Evolutionary conservation across 2,113 vertebrate genomes (phyloP).

Genomic region (Saimiri boliviensis): DNA sequence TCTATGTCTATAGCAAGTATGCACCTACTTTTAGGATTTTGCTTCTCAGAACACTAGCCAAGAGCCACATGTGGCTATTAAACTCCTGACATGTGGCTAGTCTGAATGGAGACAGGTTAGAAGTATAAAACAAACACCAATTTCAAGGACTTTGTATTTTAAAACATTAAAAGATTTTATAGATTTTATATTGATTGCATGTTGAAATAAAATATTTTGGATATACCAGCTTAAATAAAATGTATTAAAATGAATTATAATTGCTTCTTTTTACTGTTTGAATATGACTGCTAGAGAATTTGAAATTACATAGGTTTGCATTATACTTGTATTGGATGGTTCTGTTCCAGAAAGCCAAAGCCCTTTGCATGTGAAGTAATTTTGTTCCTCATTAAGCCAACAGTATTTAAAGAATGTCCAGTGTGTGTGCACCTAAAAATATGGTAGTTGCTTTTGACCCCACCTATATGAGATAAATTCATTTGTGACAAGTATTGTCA

Average conservation of each 20-base stretch:
- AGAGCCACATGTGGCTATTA: accelerated
- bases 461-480: background rate
- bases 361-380: background rate
- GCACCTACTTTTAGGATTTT: background rate
- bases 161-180: background rate
- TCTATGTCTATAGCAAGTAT: background rate
- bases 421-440: background rate
- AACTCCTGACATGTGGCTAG: background rate
- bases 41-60: background rate
- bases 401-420: background rate
- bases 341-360: background rate
- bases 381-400: background rate
- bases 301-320: background rate
- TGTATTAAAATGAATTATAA: background rate
- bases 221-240: background rate
- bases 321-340: background rate
- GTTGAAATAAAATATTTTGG: conserved; percentile 20
- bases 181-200: background rate
- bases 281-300: background rate
- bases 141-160: background rate
- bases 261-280: conserved; percentile 10
- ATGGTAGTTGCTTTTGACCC: background rate
- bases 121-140: background rate
- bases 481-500: background rate
- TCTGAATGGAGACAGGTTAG: background rate